Percentiles rank a stretch among this genome's conserved stretches.
Conservation (phyloP, 1,140 invertebrate species). For the Bombus consobrinus region DNA sequence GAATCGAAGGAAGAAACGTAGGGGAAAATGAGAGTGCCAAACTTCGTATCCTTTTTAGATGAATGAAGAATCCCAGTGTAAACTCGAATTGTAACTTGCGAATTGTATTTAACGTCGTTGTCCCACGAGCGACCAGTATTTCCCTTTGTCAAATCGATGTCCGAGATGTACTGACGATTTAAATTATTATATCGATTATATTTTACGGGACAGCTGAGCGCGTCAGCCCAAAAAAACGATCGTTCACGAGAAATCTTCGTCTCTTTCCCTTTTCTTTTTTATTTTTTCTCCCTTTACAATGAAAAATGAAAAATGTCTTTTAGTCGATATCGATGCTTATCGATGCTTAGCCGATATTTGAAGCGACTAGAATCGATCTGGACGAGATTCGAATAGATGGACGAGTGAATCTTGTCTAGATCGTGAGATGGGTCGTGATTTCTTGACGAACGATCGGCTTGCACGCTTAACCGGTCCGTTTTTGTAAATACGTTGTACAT, state of each 20-base stretch:
- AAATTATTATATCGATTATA: constrained; percentile 76
- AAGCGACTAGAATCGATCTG: not conserved
- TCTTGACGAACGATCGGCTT: constrained; percentile 11
- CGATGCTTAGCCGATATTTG: no score
- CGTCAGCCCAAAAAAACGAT: not conserved
- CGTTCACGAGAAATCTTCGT: constrained; percentile 12
- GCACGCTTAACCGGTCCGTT: constrained; percentile 21
- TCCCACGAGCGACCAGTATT: constrained; percentile 79
- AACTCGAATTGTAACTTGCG: constrained; percentile 75
- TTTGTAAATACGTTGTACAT: constrained; percentile 81
- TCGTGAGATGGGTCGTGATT: not conserved
- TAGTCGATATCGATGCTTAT: no score
- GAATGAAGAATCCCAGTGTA: constrained; percentile 74
- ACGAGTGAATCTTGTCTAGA: not conserved
- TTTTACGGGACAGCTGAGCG: constrained; percentile 11
- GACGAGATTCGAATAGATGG: not conserved
- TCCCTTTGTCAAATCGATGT: constrained; percentile 77
- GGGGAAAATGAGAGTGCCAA: constrained; percentile 77
- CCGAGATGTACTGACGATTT: constrained; percentile 76
- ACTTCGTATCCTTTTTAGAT: constrained; percentile 72
- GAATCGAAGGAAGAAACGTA: not conserved
- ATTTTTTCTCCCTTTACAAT: not conserved
- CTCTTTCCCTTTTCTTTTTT: no score
- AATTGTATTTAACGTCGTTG: constrained; percentile 74
- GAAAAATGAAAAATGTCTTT: not conserved